phyloP scores from a whole-genome alignment of 1,140 invertebrate genomes.

The Aleiodes sp. region DNA sequence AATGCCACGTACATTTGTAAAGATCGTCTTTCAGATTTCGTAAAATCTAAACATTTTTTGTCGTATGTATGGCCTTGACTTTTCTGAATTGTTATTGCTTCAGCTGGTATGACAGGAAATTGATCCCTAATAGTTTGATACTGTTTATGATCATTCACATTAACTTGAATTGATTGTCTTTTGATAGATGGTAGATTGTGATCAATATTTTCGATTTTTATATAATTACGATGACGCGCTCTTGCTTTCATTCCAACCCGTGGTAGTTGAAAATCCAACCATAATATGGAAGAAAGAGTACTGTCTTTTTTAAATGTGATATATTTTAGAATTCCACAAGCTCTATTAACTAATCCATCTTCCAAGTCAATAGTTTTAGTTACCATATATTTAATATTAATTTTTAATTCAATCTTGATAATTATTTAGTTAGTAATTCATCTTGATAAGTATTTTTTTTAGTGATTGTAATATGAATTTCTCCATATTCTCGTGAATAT shows the following conservation, averaged over 20 bases:
- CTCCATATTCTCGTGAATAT: not conserved
- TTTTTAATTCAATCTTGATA: too few relatives aligned
- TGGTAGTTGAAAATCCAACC: conserved; percentile 17
- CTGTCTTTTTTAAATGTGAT: not conserved
- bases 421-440: too few relatives aligned
- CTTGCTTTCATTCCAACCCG: conserved; percentile 21
- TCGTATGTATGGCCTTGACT: conserved; percentile 23
- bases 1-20: not conserved
- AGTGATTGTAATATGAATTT: not conserved
- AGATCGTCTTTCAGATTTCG: not conserved
- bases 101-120: conserved; percentile 16
- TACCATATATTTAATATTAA: too few relatives aligned
- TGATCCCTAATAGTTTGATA: conserved; percentile 6
- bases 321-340: conserved; percentile 17
- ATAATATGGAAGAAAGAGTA: not conserved
- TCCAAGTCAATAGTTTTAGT: conserved; percentile 26
- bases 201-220: not conserved
- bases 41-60: conserved; percentile 16
- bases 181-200: conserved; percentile 6
- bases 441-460: too few relatives aligned
- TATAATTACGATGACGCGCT: not conserved
- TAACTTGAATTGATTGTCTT: not conserved
- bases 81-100: conserved; percentile 29
- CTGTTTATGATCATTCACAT: not conserved
- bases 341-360: conserved; percentile 33